Conservation (phyloP, 2,113 vertebrate genomes). For the Pseudopodoces humilis region DNA sequence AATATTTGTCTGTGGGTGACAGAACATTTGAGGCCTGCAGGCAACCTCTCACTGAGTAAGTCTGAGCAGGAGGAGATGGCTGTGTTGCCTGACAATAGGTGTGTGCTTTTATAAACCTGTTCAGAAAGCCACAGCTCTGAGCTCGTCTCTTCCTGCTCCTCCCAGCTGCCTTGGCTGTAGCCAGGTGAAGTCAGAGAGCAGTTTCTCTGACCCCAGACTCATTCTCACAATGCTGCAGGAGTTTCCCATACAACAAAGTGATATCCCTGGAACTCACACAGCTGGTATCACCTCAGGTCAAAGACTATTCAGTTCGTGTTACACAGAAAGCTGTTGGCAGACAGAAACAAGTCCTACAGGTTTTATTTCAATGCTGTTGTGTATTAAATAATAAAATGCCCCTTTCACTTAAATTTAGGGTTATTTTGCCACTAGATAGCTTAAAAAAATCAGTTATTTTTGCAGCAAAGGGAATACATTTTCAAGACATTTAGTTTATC, state of each 20-base stretch:
- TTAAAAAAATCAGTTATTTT: neutral
- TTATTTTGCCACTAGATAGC: neutral
- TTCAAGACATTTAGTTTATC: constrained; percentile 22
- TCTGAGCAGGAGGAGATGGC: neutral
- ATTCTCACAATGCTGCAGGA: neutral
- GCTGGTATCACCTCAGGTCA: neutral
- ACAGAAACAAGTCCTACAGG: neutral
- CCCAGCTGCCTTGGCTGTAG: neutral
- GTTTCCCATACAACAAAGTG: neutral
- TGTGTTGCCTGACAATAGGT: neutral
- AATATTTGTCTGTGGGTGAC: neutral
- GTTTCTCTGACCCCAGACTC: neutral
- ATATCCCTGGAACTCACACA: neutral
- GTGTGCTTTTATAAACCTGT: neutral
- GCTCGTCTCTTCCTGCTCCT: neutral
- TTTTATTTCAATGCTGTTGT: neutral
- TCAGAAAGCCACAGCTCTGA: neutral
- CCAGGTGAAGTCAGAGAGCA: neutral
- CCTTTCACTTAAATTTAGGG: neutral
- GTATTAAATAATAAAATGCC: neutral
- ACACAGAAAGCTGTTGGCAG: neutral
- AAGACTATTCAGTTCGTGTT: neutral
- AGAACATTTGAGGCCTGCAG: neutral
- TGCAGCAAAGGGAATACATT: neutral
- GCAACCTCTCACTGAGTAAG: neutral